These are phyloP conservation scores for Coecobrya sp. DNA, from an alignment of 2,888 invertebrate genomes.

Conservation along the genomic window DNA sequence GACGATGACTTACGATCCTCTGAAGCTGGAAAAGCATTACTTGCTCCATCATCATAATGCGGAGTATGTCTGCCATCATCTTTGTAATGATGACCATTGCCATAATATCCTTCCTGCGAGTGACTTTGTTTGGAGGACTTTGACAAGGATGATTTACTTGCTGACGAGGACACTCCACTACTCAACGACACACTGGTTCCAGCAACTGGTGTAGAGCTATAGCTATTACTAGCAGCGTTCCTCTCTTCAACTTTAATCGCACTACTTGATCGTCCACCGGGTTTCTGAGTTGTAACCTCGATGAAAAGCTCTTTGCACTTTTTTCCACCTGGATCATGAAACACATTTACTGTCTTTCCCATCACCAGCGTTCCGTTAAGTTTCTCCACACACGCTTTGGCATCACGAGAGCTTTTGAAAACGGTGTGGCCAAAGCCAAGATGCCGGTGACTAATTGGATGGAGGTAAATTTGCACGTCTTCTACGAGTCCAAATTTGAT, in stretches of 20 bases:
- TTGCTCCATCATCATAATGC: conserved; percentile 12
- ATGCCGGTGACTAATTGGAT: conserved; percentile 97
- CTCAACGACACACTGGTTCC: background rate
- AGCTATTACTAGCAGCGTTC: background rate
- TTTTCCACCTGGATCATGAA: conserved; percentile 95
- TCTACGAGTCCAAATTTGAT: conserved; percentile 96
- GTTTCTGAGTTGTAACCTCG: conserved; percentile 89
- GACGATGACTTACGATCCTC: conserved; percentile 68
- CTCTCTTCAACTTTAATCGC: conserved; percentile 61
- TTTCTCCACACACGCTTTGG: conserved; percentile 96
- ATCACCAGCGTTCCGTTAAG: conserved; percentile 98
- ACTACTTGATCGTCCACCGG: conserved; percentile 58
- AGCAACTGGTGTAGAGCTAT: background rate
- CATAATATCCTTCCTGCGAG: background rate
- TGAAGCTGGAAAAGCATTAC: background rate
- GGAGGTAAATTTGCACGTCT: conserved; percentile 96
- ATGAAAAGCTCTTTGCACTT: conserved; percentile 94
- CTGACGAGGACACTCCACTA: background rate
- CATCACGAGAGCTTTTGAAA: conserved; percentile 94
- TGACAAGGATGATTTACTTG: background rate
- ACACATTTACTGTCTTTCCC: conserved; percentile 97
- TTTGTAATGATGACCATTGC: background rate
- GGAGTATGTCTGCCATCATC: conserved; percentile 14
- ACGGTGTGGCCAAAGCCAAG: conserved; percentile 97
- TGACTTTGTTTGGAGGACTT: conserved; percentile 42